phyloP scores from a whole-genome alignment of 1,140 invertebrate species.

The Penaeus japonicus region DNA sequence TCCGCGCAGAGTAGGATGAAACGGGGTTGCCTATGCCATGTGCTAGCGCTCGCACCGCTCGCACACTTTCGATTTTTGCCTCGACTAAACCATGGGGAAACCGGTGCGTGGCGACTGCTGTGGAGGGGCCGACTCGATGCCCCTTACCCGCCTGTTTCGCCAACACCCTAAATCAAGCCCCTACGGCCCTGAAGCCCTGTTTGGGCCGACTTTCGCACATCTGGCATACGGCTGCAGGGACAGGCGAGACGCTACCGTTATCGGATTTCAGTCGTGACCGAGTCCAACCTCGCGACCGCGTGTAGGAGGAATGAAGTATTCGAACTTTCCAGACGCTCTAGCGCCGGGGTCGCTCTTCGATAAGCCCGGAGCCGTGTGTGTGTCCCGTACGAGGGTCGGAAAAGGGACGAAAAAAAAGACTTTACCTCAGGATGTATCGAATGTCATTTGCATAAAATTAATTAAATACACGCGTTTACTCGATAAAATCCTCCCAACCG shows the following conservation, averaged over 20 bases:
- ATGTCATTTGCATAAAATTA: too few relatives aligned
- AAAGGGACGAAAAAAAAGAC: not conserved
- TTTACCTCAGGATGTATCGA: not conserved
- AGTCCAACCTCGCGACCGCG: conserved; percentile 22
- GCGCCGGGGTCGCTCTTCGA: not conserved
- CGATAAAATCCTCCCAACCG: too few relatives aligned
- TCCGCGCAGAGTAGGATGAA: conserved; percentile 53
- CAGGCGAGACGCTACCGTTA: conserved; percentile 54
- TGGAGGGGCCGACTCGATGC: not conserved
- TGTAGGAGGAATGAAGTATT: conserved; percentile 50
- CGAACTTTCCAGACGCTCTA: conserved; percentile 34
- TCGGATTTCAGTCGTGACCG: conserved; percentile 56
- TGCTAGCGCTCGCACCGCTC: not conserved
- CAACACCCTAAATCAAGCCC: not conserved
- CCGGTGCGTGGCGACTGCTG: too few relatives aligned
- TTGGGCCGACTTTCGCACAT: conserved; percentile 3
- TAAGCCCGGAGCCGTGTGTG: too few relatives aligned
- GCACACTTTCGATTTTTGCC: not conserved
- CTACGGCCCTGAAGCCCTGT: not conserved
- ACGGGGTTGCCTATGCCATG: conserved; percentile 18
- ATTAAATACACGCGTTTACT: too few relatives aligned
- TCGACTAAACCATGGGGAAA: too few relatives aligned
- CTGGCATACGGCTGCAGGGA: conserved; percentile 30
- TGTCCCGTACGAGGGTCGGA: not conserved
- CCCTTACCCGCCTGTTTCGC: not conserved